Base-by-base conservation (phyloP, 2,797 vertebrate genomes). In the Zalophus californianus region DNA sequence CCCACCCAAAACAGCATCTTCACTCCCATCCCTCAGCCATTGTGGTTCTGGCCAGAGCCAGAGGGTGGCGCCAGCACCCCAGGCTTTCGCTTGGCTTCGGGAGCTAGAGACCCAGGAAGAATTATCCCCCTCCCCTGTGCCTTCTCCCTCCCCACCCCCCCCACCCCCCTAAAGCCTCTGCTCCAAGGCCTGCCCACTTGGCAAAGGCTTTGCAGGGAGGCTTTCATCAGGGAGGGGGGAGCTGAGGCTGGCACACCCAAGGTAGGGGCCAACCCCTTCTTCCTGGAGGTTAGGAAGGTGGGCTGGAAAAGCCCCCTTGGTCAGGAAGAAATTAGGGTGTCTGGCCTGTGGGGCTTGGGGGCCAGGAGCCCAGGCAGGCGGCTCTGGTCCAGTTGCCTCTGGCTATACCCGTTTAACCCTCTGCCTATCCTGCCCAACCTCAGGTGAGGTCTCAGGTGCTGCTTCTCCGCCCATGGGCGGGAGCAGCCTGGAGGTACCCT, bases 61-160 rank as follows among this genome's bases (percentile, higher is more conserved):
- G 94, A 38, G 35, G 95, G 97, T 96, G 98, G 98, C 96, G 77
- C 96, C 77, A 78, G 87, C 15, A 58, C 44, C 80, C 32, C 62
- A 95, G 94, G 78, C 90, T 96, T 94, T 78, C 5, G 35, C 86
- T 32, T 35, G 44, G 48, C 14, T 25, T 73, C 11, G 4, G 35
- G 70, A 21, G 38, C 9, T 15, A 60, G 73, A 87, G 86, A 84
- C 72, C 90, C 77, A 25, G 15, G 68, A 79, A 86, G 79, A 72
- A 90, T 3, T 9, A 82, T 38, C 44, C 64, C 84, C 85, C n/a
- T 84, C 38, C 72, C 29, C 85, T 41, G 20, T 0, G 20, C 72
- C 35, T 70, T 62, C 83, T 64, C 62, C 78, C 78, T 0, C 0
- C 10, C 66, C 50, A 48, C n/a, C 41, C 6, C 44, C 41, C 7